Conservation (phyloP, 2,113 vertebrate species). For the Paraplagusia blochii region DNA sequence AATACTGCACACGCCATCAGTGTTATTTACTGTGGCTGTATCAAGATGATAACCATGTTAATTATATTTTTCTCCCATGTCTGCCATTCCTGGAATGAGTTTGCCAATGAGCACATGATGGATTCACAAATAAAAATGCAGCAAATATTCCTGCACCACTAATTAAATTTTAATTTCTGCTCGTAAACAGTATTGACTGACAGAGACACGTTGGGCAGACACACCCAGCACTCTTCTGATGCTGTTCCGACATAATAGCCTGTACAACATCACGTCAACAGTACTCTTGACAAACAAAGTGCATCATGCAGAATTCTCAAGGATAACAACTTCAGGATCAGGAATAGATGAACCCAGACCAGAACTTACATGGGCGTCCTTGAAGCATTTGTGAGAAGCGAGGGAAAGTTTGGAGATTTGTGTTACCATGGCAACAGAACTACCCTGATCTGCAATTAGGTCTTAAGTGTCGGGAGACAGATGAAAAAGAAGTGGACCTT, state of each 20-base stretch:
- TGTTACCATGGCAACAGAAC: slow-evolving; percentile 5
- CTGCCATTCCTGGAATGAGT: not conserved
- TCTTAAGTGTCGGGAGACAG: not conserved
- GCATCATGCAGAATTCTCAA: not conserved
- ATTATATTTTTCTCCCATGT: no score
- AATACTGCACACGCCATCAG: no score
- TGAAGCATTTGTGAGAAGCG: not conserved
- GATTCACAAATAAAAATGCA: not conserved
- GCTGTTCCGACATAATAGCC: not conserved
- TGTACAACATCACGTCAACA: not conserved
- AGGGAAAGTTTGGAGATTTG: not conserved
- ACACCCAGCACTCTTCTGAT: not conserved
- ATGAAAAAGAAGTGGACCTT: not conserved
- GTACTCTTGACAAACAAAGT: not conserved
- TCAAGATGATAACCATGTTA: not conserved
- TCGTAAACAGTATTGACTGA: not conserved
- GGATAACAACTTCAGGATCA: not conserved
- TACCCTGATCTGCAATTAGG: not conserved
- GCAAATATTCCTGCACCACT: not conserved
- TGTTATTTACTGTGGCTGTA: not conserved
- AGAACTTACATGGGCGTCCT: not conserved
- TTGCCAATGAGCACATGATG: not conserved
- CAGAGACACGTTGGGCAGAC: not conserved
- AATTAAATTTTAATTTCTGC: not conserved
- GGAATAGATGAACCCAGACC: not conserved